Evolutionary conservation across 2,888 invertebrate genomes (phyloP), one percentile per base, ranked within the genome.

Genomic region (Agrotis clavis): DNA sequence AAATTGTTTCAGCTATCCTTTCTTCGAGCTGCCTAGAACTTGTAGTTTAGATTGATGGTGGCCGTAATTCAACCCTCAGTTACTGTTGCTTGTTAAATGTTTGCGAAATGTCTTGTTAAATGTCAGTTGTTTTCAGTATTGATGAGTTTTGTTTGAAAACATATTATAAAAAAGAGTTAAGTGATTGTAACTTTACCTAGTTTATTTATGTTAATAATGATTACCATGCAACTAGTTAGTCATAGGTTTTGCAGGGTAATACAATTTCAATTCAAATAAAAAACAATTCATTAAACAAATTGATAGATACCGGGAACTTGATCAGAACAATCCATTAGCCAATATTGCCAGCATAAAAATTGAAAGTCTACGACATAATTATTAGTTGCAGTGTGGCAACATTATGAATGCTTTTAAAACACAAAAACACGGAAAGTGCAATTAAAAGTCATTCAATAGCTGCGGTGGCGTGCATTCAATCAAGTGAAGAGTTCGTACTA

Each of bases 381-480:
- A 54, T 54, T 57, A 62, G 79, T 79, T 82, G 78, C 66, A 72
- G 65, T 68, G 50, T 82, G 79, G 41, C 74, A 59, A 68, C 56
- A 63, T 64, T 63, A 84, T 62, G 61, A 51, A 70, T 74, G 71
- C 50, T 80, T 71, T 59, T 66, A 60, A 66, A 74, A 51, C 25
- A 47, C 48, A 71, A 69, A 71, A 74, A 63, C 53, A 67, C 19
- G 68, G n/a, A 70, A 41, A 71, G 56, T 71, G 76, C 81, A 81
- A 85, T 86, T 83, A 85, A 83, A 87, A 82, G 75, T 81, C 84
- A 81, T 89, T 81, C 81, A 83, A 82, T 84, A 60, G 66, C 47
- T 65, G 56, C n/a, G 56, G 56, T 56, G 56, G 87, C 87, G 89
- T 87, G 89, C 79, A 77, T 74, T 77, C 88, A 88, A 88, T 90